These are phyloP conservation scores for Pentamera pediparva DNA, from an alignment of 53 echinoderm and acorn worm genomes.

Conservation along the genomic window DNA sequence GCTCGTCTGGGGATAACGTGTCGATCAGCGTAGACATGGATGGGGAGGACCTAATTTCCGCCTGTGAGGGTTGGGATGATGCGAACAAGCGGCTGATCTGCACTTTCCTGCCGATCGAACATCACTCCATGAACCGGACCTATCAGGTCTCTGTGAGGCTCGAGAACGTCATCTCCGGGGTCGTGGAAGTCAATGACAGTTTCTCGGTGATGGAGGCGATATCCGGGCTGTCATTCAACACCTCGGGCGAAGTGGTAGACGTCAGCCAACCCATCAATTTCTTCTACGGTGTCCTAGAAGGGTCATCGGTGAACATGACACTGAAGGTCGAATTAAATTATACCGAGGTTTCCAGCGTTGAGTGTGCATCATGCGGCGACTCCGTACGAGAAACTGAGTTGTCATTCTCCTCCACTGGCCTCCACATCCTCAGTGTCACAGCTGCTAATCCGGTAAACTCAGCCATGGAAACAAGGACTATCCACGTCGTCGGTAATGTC, in stretches of 20 bases:
- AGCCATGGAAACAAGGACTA: not conserved
- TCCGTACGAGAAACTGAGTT: not conserved
- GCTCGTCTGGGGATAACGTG: not conserved
- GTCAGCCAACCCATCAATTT: not conserved
- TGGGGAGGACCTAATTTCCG: not conserved
- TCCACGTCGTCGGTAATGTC: not conserved
- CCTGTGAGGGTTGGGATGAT: not conserved
- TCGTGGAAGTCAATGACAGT: not conserved
- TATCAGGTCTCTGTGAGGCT: not conserved
- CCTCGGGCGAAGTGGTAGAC: not conserved
- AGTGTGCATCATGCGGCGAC: not conserved
- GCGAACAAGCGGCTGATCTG: not conserved
- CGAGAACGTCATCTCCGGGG: not conserved
- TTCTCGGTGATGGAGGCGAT: constrained; percentile 6
- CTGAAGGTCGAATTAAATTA: not conserved
- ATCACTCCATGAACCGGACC: too few relatives aligned
- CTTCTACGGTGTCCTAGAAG: not conserved
- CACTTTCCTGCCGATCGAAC: not conserved
- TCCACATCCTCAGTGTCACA: not conserved
- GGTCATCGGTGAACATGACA: not conserved
- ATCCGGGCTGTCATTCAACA: not conserved
- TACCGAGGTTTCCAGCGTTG: not conserved
- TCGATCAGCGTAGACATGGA: not conserved
- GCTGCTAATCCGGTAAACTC: not conserved
- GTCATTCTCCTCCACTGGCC: not conserved